These are phyloP conservation scores for Pyrochroa serraticornis DNA, from an alignment of 2,888 invertebrate genomes.

Conservation along the genomic window DNA sequence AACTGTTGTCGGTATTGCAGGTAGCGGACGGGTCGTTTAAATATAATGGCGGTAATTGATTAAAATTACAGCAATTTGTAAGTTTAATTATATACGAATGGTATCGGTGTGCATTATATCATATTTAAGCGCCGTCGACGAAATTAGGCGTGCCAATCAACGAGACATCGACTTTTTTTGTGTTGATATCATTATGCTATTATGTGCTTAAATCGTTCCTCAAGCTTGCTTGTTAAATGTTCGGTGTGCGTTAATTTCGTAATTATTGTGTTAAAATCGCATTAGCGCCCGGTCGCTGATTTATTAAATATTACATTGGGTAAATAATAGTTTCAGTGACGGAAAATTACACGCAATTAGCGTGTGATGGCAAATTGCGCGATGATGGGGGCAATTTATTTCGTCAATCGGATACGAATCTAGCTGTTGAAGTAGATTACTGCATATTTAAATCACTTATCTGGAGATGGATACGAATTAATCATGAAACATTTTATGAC, in stretches of 20 bases:
- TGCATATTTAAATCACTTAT: too few relatives aligned
- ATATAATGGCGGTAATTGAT: conserved; percentile 50
- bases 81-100: conserved; percentile 55
- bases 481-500: too few relatives aligned
- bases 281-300: conserved; percentile 35
- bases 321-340: conserved; percentile 28
- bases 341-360: conserved; percentile 2
- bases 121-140: conserved; percentile 49
- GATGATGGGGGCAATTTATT: conserved; percentile 13
- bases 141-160: conserved; percentile 49
- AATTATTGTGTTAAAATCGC: conserved; percentile 37
- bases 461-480: neutral
- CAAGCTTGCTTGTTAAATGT: conserved; percentile 22
- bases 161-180: conserved; percentile 48
- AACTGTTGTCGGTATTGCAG: conserved; percentile 28
- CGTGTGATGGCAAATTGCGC: conserved; percentile 11
- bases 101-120: conserved; percentile 53
- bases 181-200: conserved; percentile 51
- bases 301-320: conserved; percentile 28
- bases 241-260: conserved; percentile 37
- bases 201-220: conserved; percentile 42
- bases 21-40: conserved; percentile 14
- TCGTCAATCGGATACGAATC: conserved; percentile 5
- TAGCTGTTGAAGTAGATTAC: too few relatives aligned
- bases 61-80: conserved; percentile 57